These are phyloP conservation scores for Mythimna ferrago DNA, from an alignment of 2,888 invertebrate genomes.

Conservation along the genomic window DNA sequence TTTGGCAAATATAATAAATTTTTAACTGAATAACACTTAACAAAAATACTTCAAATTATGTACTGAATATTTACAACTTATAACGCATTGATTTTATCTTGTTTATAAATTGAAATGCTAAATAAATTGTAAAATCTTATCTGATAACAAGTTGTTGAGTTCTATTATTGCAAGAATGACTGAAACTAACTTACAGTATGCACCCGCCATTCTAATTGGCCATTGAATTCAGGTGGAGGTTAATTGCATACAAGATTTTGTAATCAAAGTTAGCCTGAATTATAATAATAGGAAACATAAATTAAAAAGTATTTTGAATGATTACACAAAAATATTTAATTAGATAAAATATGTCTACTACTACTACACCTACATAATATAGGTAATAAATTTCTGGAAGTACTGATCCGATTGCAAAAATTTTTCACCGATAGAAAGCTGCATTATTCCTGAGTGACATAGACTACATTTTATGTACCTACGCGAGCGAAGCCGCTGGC, in stretches of 20 bases:
- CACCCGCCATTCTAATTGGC: not conserved
- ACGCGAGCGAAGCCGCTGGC: too few species aligned
- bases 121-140: constrained; percentile 14
- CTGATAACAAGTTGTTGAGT: not conserved
- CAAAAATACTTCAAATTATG: not conserved
- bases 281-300: not conserved
- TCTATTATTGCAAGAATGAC: constrained; percentile 9
- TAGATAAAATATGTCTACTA: not conserved
- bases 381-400: not conserved
- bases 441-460: too few species aligned
- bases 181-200: constrained; percentile 18
- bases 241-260: not conserved
- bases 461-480: too few species aligned
- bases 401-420: too few species aligned
- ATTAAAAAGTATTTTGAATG: not conserved
- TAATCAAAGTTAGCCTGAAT: constrained; percentile 2
- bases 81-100: not conserved
- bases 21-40: not conserved
- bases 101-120: not conserved
- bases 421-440: too few species aligned
- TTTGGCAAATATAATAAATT: constrained; percentile 11
- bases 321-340: not conserved
- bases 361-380: too few species aligned
- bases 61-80: not conserved
- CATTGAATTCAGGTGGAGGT: not conserved